Conservation (phyloP, 2,113 vertebrate species). For the Morone saxatilis region DNA sequence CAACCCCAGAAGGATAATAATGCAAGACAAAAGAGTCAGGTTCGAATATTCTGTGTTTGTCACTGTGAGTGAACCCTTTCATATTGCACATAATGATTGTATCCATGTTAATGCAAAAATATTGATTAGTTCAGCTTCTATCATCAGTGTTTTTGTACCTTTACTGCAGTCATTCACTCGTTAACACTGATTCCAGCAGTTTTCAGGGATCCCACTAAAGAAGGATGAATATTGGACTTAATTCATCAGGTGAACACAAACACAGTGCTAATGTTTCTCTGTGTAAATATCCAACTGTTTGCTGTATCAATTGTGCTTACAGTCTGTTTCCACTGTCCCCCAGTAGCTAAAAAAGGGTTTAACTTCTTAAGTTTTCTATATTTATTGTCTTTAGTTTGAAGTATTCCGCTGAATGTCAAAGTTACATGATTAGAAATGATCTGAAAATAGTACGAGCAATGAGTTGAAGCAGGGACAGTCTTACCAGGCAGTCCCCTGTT, state of each 20-base stretch:
- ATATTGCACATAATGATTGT: not conserved
- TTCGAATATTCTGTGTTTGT: not conserved
- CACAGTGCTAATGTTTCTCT: not conserved
- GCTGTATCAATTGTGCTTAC: not conserved
- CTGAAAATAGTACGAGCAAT: constrained; percentile 20
- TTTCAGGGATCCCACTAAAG: not conserved
- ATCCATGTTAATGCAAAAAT: not conserved
- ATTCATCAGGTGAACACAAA: not conserved
- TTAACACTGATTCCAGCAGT: not conserved
- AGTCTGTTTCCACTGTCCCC: not conserved
- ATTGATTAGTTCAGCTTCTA: not conserved
- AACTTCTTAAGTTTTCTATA: not conserved
- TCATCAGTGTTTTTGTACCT: not conserved
- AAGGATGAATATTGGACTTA: not conserved
- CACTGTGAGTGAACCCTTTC: not conserved
- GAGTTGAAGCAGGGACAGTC: constrained; percentile 36
- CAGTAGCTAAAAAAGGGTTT: not conserved
- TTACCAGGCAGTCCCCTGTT: constrained; percentile 40
- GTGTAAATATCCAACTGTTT: not conserved
- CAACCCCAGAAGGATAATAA: not conserved
- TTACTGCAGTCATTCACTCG: not conserved
- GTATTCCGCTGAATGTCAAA: constrained; percentile 1
- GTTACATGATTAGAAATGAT: constrained; percentile 7
- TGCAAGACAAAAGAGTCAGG: too few species aligned
- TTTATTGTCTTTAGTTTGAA: not conserved